These are phyloP conservation scores for Stegophylla sp. DNA, from an alignment of 2,888 invertebrate species.

Conservation along the genomic window DNA sequence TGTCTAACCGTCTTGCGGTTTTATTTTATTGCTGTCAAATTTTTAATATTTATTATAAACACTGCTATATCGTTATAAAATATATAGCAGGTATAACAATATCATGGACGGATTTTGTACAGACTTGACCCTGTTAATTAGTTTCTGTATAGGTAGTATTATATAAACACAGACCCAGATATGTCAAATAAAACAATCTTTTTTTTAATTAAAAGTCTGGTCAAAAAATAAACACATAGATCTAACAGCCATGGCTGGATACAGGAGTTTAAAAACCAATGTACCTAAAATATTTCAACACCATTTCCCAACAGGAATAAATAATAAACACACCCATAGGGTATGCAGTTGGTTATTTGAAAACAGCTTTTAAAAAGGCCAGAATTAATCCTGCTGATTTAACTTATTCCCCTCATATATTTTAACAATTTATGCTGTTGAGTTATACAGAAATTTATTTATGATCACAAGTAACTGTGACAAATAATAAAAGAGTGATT, in stretches of 20 bases:
- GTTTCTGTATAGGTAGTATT: slow-evolving; percentile 41
- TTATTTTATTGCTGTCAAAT: slow-evolving; percentile 46
- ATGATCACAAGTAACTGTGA: too few relatives aligned
- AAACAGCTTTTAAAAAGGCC: too few relatives aligned
- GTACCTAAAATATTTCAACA: background rate
- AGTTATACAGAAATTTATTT: too few relatives aligned
- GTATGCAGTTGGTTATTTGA: too few relatives aligned
- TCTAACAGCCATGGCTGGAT: background rate
- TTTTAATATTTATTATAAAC: slow-evolving; percentile 37
- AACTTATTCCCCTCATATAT: too few relatives aligned
- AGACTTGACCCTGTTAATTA: slow-evolving; percentile 54
- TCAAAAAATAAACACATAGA: slow-evolving; percentile 6
- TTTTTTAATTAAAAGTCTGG: slow-evolving; percentile 8
- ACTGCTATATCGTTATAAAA: slow-evolving; percentile 15
- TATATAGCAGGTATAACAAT: slow-evolving; percentile 48
- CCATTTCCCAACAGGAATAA: background rate
- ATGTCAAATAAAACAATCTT: slow-evolving; percentile 21
- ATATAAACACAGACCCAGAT: slow-evolving; percentile 24
- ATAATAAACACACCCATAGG: too few relatives aligned
- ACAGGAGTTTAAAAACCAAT: slow-evolving; percentile 11
- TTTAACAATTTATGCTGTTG: too few relatives aligned
- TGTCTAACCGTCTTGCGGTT: slow-evolving; percentile 31
- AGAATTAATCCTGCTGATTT: too few relatives aligned
- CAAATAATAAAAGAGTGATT: too few relatives aligned
- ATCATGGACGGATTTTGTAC: slow-evolving; percentile 56